These are phyloP conservation scores for Solenopsis fugax DNA, from an alignment of 1,140 invertebrate genomes.

Conservation along the genomic window DNA sequence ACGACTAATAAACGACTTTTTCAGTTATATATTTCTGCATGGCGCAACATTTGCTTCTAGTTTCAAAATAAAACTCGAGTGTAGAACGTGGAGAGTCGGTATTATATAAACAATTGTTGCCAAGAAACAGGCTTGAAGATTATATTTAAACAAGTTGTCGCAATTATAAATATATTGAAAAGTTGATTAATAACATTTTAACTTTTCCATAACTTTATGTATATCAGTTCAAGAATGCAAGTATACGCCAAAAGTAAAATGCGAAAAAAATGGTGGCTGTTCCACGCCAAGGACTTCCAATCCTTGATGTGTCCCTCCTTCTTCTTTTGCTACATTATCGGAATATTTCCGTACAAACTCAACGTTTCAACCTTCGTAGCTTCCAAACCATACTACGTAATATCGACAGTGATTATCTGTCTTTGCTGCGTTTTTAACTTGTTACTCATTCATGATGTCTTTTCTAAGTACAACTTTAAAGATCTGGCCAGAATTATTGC, in stretches of 20 bases:
- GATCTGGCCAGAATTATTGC: not conserved
- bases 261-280: too few relatives aligned
- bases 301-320: too few relatives aligned
- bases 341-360: constrained; percentile 71
- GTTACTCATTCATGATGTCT: constrained; percentile 64
- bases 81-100: not conserved
- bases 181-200: too few relatives aligned
- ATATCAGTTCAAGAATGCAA: too few relatives aligned
- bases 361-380: not conserved
- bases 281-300: too few relatives aligned
- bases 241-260: too few relatives aligned
- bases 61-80: not conserved
- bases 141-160: too few relatives aligned
- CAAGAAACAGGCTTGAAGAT: too few relatives aligned
- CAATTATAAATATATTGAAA: too few relatives aligned
- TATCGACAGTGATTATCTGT: constrained; percentile 43
- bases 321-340: not conserved
- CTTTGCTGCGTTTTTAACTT: not conserved
- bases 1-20: not conserved
- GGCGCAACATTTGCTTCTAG: not conserved
- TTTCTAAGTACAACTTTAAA: constrained; percentile 42
- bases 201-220: too few relatives aligned
- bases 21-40: not conserved
- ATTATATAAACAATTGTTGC: too few relatives aligned
- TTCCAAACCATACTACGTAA: constrained; percentile 37